These are phyloP conservation scores for Acropternis orthonyx DNA, from an alignment of 2,797 vertebrate genomes.

Conservation along the genomic window DNA sequence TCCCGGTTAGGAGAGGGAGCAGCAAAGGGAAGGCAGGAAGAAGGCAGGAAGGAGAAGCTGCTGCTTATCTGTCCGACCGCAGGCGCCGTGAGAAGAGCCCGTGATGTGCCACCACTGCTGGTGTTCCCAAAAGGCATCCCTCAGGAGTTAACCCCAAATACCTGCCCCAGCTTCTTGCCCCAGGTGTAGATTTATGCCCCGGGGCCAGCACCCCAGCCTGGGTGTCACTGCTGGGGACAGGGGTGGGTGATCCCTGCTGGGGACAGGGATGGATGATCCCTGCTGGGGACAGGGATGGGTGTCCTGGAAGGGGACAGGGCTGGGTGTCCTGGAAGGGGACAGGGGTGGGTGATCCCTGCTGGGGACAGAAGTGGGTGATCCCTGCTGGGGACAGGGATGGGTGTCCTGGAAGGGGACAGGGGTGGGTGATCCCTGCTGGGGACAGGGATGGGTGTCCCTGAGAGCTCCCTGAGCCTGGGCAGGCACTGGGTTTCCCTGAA, in stretches of 20 bases:
- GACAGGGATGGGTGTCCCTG: not conserved
- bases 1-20: not conserved
- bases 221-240: not conserved
- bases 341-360: too few relatives aligned
- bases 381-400: too few relatives aligned
- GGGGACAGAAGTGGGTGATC: too few relatives aligned
- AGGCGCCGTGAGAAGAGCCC: rapidly evolving
- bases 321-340: too few relatives aligned
- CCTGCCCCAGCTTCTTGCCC: not conserved
- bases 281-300: too few relatives aligned
- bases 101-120: rapidly evolving
- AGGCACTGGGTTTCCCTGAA: rapidly evolving
- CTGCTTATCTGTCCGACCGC: not conserved
- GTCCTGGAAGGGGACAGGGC: too few relatives aligned
- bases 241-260: too few relatives aligned
- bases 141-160: too few relatives aligned
- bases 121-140: not conserved
- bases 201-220: not conserved
- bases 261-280: too few relatives aligned
- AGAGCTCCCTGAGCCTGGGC: not conserved
- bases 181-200: rapidly evolving
- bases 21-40: not conserved
- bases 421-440: not conserved
- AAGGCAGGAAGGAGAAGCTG: not conserved
- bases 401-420: too few relatives aligned